phyloP scores from a whole-genome alignment of 2,888 invertebrate species.

The Byasa hedistus region DNA sequence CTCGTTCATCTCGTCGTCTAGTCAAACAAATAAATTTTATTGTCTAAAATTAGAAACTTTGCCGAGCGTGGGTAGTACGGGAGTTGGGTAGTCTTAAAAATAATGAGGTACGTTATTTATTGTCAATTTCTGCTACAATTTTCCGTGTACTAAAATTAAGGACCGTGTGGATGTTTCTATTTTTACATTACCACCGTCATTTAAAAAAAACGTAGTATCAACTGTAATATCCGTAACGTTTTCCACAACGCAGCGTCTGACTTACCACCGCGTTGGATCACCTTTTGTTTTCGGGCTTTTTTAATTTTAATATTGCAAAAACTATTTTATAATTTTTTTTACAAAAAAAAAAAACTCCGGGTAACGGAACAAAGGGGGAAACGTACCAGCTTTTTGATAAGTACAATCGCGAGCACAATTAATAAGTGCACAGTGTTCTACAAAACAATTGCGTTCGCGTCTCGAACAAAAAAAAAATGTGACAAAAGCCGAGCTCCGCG shows the following conservation, averaged over 20 bases:
- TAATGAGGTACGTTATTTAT: too few relatives aligned
- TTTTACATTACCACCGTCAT: not conserved
- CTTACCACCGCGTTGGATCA: slow-evolving; percentile 8
- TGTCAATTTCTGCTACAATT: too few relatives aligned
- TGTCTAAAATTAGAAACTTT: too few relatives aligned
- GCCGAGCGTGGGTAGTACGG: too few relatives aligned
- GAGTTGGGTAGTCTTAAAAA: too few relatives aligned
- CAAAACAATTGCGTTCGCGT: slow-evolving; percentile 25
- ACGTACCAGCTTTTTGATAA: slow-evolving; percentile 27
- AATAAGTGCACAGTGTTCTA: slow-evolving; percentile 24
- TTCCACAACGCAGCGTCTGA: slow-evolving; percentile 19
- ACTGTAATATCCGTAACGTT: slow-evolving; percentile 17
- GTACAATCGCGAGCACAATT: slow-evolving; percentile 30
- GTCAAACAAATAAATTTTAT: too few relatives aligned
- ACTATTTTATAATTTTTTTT: slow-evolving; percentile 21
- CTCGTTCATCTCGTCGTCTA: too few relatives aligned
- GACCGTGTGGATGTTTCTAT: not conserved
- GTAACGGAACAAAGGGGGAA: slow-evolving; percentile 23
- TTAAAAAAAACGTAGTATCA: slow-evolving; percentile 13
- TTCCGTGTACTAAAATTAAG: too few relatives aligned
- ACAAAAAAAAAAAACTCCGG: slow-evolving; percentile 4
- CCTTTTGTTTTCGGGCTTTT: slow-evolving; percentile 27
- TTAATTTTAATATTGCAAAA: slow-evolving; percentile 23
- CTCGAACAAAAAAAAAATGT: slow-evolving; percentile 20
- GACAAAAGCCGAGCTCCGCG: slow-evolving; percentile 13